These are phyloP conservation scores for Neocrepidodera transversa DNA, from an alignment of 2,888 invertebrate species.

Conservation along the genomic window DNA sequence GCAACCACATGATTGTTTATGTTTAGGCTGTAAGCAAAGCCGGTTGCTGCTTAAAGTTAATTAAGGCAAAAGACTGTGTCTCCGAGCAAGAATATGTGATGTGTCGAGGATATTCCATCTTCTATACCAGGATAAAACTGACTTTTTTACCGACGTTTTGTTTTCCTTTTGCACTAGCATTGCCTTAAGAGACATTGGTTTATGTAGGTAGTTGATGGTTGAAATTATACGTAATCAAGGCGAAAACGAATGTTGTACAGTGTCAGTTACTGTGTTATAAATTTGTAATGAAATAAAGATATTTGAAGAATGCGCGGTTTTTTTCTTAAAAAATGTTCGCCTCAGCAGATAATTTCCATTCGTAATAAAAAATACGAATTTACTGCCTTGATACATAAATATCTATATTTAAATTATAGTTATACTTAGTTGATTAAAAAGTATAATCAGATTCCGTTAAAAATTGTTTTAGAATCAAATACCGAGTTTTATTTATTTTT, in stretches of 20 bases:
- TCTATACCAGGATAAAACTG: neutral
- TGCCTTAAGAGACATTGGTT: neutral
- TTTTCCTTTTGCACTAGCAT: neutral
- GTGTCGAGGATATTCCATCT: constrained; percentile 3
- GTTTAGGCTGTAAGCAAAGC: constrained; percentile 6
- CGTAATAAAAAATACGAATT: too few species aligned
- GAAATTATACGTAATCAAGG: neutral
- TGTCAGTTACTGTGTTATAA: too few species aligned
- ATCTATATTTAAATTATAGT: too few species aligned
- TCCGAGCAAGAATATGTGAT: constrained; percentile 19
- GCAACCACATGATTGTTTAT: neutral
- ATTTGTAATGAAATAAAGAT: too few species aligned
- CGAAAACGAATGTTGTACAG: neutral
- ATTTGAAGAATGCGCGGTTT: too few species aligned
- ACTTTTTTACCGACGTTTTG: neutral
- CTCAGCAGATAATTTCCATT: too few species aligned
- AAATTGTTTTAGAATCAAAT: too few species aligned
- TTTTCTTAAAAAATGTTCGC: too few species aligned
- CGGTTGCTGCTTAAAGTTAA: constrained; percentile 20
- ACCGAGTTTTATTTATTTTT: too few species aligned
- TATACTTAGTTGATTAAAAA: too few species aligned
- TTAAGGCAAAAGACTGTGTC: constrained; percentile 19
- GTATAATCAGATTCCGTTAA: too few species aligned
- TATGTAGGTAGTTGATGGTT: neutral
- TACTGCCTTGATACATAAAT: too few species aligned